Base-by-base conservation (phyloP, 2,113 vertebrate genomes). In the Arothron firmamentum region DNA sequence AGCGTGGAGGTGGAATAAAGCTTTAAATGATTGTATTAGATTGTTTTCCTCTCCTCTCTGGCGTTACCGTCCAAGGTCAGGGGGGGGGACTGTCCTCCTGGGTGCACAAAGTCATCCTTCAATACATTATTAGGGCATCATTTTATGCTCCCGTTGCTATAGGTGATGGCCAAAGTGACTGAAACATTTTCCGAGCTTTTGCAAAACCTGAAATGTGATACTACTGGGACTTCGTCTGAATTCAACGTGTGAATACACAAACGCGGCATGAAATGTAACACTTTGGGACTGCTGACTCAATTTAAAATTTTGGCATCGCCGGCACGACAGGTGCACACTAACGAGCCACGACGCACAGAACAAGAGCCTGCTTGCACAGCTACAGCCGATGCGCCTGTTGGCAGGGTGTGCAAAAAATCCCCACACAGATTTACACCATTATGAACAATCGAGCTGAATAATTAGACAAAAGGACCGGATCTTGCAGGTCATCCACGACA, bases 261-360 rank as follows among this genome's bases (percentile, higher is more conserved):
- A 71, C 56, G 23, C 19, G 12, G 62, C 62, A 65, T 67, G 75
- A 81, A 82, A 85, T 70, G 67, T 65, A 73, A 72, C 75, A 75
- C 72, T 73, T 63, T 66, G 4, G 42, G 53, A 61, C 45, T 1
- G 19, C 68, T 67, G 75, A 72, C 62, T 64, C 46, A 4, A 20
- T 63, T 71, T 74, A 67, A 66, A 75, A 67, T 60, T 78, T 72
- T 73, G 75, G 66, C 51, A 67, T 16, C 14, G 15, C 31, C 43
- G 59, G 16, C 54, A 42, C 69, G 69, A 65, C 67, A 77, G 70
- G 52, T 81, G 76, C 57, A 38, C 8, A 38, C 34, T 38, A 38
- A 38, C 34, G 10, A 38, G 34, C 34, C 34, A 38, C 34, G 9
- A 12, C 34, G 34, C 11, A 9, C 28, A 38, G 34, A 38, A 38